Evolutionary conservation across 2,797 vertebrate species (phyloP).

Genomic region (Todus mexicanus): DNA sequence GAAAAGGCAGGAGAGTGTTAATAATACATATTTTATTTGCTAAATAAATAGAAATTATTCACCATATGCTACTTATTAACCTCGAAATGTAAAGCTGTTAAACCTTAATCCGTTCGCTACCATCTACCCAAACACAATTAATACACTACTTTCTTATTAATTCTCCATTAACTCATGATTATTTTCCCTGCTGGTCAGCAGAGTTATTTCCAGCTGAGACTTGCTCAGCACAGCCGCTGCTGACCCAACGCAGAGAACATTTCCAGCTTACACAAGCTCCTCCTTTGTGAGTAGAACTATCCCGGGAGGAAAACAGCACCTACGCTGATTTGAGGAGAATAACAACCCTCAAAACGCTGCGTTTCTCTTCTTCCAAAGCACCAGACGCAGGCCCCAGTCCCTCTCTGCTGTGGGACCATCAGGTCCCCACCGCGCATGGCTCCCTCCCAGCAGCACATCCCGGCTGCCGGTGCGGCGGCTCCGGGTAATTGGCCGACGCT

Average conservation of each 20-base stretch:
- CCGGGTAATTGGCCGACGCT: conserved; percentile 36
- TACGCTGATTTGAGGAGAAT: neutral
- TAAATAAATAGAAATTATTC: conserved; percentile 3
- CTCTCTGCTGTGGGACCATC: neutral
- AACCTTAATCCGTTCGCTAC: neutral
- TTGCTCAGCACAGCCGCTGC: neutral
- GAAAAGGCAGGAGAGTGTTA: neutral
- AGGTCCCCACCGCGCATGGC: fast-evolving
- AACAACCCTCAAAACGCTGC: fast-evolving
- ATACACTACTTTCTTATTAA: neutral
- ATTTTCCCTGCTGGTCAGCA: neutral
- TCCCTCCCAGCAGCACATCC: neutral
- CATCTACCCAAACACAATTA: neutral
- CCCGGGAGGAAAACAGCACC: neutral
- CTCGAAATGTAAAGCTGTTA: neutral
- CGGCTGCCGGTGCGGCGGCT: neutral
- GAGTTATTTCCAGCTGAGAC: neutral
- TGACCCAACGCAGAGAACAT: neutral
- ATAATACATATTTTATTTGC: neutral
- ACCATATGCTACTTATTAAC: neutral
- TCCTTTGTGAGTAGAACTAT: neutral
- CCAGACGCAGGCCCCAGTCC: fast-evolving
- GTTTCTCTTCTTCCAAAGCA: neutral
- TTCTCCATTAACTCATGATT: neutral
- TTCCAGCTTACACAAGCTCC: neutral